A percentile compares a stretch with the other conserved stretches of the same genome.
phyloP scores from a whole-genome alignment of 2,888 invertebrate genomes.

The Bedellia somnulentella region DNA sequence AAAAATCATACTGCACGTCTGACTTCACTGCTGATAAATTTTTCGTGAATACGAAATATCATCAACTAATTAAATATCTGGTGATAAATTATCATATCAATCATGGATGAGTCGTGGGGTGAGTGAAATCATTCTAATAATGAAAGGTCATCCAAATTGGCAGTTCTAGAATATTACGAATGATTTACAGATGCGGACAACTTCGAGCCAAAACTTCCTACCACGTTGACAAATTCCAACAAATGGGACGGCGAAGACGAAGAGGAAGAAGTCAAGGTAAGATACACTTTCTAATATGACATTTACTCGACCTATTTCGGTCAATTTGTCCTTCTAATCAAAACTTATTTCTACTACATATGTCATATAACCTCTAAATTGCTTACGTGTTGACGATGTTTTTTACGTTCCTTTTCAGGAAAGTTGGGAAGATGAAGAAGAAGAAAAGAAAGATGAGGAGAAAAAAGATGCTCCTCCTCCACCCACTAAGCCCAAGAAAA shows the following conservation, averaged over 20 bases:
- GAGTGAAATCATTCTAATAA: conserved; percentile 31
- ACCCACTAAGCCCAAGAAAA: conserved; percentile 72
- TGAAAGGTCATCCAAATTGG: too few species aligned
- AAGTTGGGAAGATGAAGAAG: conserved; percentile 92
- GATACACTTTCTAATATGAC: too few species aligned
- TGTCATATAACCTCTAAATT: conserved; percentile 39
- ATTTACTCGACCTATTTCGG: too few species aligned
- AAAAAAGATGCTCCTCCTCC: conserved; percentile 65
- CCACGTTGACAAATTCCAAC: conserved; percentile 62
- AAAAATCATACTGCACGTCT: conserved; percentile 31
- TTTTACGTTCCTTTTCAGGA: conserved; percentile 65
- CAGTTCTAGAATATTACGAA: background rate
- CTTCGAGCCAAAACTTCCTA: conserved; percentile 67
- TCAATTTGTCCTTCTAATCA: too few species aligned
- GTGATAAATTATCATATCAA: conserved; percentile 36
- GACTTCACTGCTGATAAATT: conserved; percentile 29
- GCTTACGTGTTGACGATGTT: conserved; percentile 46
- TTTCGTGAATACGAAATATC: conserved; percentile 43
- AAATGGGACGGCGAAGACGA: conserved; percentile 91
- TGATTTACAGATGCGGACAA: conserved; percentile 68
- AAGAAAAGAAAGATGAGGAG: conserved; percentile 78
- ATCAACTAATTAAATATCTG: conserved; percentile 39
- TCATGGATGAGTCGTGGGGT: conserved; percentile 75
- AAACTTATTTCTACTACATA: too few species aligned
- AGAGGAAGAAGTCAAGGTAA: conserved; percentile 83